Conservation (phyloP, 2,888 invertebrate species). For the Uloborus plumipes region DNA sequence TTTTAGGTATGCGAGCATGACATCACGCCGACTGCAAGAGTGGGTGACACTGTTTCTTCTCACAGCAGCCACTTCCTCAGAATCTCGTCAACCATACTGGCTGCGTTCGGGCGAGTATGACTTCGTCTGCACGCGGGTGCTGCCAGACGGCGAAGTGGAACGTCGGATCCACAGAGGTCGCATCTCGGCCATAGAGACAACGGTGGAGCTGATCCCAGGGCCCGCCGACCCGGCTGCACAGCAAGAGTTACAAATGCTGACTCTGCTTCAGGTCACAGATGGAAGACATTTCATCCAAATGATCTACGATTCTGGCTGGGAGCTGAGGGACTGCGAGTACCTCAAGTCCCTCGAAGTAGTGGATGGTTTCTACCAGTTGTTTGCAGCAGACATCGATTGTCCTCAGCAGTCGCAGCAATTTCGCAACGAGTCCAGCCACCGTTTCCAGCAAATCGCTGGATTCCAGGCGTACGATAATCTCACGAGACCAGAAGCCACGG, state of each 20-base stretch:
- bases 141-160: conserved; percentile 81
- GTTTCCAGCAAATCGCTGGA: no score
- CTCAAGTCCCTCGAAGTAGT: conserved; percentile 69
- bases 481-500: conserved; percentile 37
- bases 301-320: conserved; percentile 77
- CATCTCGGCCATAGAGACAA: conserved; percentile 79
- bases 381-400: conserved; percentile 36
- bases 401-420: conserved; percentile 15
- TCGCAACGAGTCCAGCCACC: conserved; percentile 8
- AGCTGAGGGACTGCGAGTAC: conserved; percentile 79
- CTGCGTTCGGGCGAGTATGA: conserved; percentile 68
- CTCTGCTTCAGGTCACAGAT: conserved; percentile 79
- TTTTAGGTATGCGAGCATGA: conserved; percentile 57
- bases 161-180: conserved; percentile 78
- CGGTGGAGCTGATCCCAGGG: conserved; percentile 68
- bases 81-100: conserved; percentile 15
- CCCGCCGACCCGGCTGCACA: neutral
- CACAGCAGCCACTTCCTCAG: conserved; percentile 18
- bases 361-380: conserved; percentile 36
- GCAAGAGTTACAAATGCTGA: conserved; percentile 72
- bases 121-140: conserved; percentile 78
- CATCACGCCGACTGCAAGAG: conserved; percentile 33
- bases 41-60: conserved; percentile 36
- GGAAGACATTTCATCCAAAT: conserved; percentile 80
- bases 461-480: neutral